These are phyloP conservation scores for Synchiropus splendidus DNA, from an alignment of 2,113 vertebrate genomes.

Conservation along the genomic window DNA sequence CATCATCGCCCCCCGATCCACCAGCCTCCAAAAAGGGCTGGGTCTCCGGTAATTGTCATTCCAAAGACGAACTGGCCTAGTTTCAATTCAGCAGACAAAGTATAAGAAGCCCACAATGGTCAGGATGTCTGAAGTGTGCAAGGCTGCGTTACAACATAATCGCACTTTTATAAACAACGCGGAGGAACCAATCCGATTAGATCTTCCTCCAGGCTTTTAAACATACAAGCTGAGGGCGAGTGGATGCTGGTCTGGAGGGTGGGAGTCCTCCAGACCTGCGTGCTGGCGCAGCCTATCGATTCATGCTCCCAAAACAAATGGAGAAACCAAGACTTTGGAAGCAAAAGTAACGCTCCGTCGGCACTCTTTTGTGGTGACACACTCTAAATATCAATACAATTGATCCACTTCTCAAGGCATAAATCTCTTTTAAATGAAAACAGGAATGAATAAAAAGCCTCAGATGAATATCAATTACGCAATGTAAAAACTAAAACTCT, in stretches of 20 bases:
- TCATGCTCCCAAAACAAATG: background rate
- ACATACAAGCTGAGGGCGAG: too few relatives aligned
- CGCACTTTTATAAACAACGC: conserved; percentile 24
- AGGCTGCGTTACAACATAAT: conserved; percentile 35
- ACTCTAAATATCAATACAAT: too few relatives aligned
- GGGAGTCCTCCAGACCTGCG: too few relatives aligned
- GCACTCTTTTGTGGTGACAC: conserved; percentile 4
- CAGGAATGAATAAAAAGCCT: too few relatives aligned
- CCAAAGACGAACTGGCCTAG: conserved; percentile 82
- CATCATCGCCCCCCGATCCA: conserved; percentile 21
- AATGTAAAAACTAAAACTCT: too few relatives aligned
- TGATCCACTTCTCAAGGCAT: too few relatives aligned
- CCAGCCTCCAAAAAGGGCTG: conserved; percentile 35
- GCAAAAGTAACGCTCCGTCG: background rate
- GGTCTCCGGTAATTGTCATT: conserved; percentile 82
- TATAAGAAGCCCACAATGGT: conserved; percentile 44
- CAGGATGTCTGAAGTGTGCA: conserved; percentile 42
- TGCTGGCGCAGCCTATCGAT: background rate
- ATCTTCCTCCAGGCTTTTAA: too few relatives aligned
- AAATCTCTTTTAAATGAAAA: too few relatives aligned
- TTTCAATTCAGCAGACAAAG: conserved; percentile 70
- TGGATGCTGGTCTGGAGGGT: too few relatives aligned
- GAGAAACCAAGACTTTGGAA: background rate
- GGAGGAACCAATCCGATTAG: conserved; percentile 46
- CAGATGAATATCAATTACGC: too few relatives aligned